phyloP scores from a whole-genome alignment of 2,113 vertebrate species.

The Heptranchias perlo region DNA sequence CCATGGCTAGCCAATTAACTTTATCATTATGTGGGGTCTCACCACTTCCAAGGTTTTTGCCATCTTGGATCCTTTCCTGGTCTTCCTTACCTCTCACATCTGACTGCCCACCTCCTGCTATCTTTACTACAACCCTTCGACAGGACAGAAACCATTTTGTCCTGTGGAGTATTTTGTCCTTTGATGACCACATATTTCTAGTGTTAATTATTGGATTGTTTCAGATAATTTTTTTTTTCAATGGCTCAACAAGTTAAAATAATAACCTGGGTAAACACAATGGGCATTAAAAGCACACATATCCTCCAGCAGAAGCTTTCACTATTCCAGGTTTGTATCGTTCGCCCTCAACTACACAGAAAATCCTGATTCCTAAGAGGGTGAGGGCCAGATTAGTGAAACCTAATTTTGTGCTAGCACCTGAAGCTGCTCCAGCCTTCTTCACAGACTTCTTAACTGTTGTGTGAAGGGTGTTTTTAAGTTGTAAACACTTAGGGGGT shows the following conservation, averaged over 20 bases:
- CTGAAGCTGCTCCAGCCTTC: not conserved
- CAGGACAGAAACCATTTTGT: no score
- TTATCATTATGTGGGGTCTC: no score
- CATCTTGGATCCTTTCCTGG: no score
- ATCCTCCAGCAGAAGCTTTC: not conserved
- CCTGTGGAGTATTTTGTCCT: no score
- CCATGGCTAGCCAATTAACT: no score
- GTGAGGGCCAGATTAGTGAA: not conserved
- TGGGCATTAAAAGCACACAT: not conserved
- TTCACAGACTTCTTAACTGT: not conserved
- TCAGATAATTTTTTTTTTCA: not conserved
- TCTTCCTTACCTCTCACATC: no score
- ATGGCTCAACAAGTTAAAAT: not conserved
- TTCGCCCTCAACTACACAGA: not conserved
- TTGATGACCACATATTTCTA: no score
- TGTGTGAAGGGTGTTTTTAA: not conserved
- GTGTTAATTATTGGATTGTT: not conserved
- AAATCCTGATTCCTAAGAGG: not conserved
- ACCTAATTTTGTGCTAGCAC: not conserved
- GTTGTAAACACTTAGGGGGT: not conserved
- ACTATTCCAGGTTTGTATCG: not conserved
- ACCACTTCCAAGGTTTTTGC: no score
- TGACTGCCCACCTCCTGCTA: no score
- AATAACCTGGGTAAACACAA: not conserved
- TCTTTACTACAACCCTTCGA: no score